Percentiles rank a stretch among this genome's conserved stretches.
Conservation (phyloP, 2,797 vertebrate genomes). For the Sebastiscus albofasciatus region DNA sequence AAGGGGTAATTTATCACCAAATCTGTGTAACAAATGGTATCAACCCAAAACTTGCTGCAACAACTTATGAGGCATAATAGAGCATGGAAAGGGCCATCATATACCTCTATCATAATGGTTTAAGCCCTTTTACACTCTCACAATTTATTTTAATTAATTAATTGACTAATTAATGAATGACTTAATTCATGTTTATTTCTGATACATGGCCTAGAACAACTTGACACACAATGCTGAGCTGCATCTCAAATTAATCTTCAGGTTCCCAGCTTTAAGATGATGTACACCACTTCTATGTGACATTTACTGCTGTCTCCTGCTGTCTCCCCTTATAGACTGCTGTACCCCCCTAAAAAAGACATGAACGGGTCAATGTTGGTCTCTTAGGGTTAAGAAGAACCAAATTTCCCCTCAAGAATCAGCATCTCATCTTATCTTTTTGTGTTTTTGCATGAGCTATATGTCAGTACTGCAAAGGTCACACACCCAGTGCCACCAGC, state of each 20-base stretch:
- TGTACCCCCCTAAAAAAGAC: background rate
- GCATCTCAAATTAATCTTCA: background rate
- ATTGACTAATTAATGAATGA: too few species aligned
- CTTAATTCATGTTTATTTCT: too few species aligned
- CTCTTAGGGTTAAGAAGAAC: background rate
- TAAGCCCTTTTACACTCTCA: too few species aligned
- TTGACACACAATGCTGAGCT: too few species aligned
- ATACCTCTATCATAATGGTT: too few species aligned
- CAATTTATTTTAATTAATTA: too few species aligned
- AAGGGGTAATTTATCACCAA: too few species aligned
- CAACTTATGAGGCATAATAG: too few species aligned
- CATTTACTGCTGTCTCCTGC: background rate
- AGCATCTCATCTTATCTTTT: background rate
- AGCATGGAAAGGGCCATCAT: too few species aligned
- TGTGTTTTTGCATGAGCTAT: background rate
- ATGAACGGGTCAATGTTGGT: background rate
- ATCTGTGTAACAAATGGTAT: too few species aligned
- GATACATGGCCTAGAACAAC: too few species aligned
- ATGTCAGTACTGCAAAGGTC: background rate
- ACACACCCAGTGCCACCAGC: background rate
- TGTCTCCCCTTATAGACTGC: background rate
- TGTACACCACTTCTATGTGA: background rate
- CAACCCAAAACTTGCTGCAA: too few species aligned
- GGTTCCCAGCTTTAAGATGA: background rate
- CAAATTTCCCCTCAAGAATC: background rate